Conservation (phyloP, 2,888 invertebrate species). For the Aphrophora alni region DNA sequence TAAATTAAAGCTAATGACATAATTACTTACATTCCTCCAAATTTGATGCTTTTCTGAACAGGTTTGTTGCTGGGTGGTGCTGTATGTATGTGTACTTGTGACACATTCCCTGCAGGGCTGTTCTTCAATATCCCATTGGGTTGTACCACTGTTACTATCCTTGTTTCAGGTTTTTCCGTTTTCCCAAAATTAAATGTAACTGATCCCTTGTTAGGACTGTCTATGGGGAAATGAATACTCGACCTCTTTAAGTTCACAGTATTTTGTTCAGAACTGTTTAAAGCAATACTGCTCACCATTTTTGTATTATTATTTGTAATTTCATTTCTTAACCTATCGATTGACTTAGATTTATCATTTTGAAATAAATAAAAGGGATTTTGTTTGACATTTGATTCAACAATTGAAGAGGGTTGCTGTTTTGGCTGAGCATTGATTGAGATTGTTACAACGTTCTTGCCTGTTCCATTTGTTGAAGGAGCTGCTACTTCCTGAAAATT, state of each 20-base stretch:
- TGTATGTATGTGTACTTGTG: conserved; percentile 45
- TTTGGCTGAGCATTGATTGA: conserved; percentile 35
- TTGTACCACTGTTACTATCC: conserved; percentile 44
- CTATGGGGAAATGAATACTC: conserved; percentile 9
- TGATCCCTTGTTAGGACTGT: conserved; percentile 42
- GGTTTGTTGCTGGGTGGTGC: conserved; percentile 33
- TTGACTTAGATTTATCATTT: conserved; percentile 16
- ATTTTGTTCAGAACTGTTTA: conserved; percentile 36
- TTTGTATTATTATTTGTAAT: conserved; percentile 15
- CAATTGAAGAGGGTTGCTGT: not conserved
- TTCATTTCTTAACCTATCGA: conserved; percentile 11
- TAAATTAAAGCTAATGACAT: no score
- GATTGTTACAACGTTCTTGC: conserved; percentile 37
- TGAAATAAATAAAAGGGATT: conserved; percentile 28
- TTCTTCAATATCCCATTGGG: conserved; percentile 64
- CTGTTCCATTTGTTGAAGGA: not conserved
- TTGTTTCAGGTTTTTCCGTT: conserved; percentile 37
- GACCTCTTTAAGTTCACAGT: conserved; percentile 31
- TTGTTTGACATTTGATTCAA: conserved; percentile 16
- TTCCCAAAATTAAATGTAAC: conserved; percentile 47
- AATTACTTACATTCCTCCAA: conserved; percentile 47
- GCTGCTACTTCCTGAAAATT: not conserved
- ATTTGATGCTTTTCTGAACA: conserved; percentile 46
- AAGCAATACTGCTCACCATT: conserved; percentile 41
- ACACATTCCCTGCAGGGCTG: conserved; percentile 53